Conservation (phyloP, 2,888 invertebrate genomes). For the Meta bourneti region DNA sequence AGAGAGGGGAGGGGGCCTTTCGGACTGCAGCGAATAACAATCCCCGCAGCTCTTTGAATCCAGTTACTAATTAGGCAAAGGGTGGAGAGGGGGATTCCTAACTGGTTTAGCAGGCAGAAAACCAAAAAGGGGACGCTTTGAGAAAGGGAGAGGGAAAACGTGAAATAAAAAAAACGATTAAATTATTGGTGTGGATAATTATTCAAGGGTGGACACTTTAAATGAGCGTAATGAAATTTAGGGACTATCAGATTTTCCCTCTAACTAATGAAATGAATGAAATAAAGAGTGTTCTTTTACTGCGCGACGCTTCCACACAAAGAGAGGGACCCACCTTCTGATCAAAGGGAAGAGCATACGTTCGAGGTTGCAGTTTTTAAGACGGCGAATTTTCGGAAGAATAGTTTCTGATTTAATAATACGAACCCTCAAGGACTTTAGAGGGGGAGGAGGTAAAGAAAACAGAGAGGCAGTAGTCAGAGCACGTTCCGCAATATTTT, state of each 20-base stretch:
- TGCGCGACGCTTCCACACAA: slow-evolving; percentile 27
- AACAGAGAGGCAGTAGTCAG: slow-evolving; percentile 18
- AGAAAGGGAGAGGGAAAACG: slow-evolving; percentile 32
- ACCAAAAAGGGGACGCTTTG: slow-evolving; percentile 59
- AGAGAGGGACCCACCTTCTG: slow-evolving; percentile 23
- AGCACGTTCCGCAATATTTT: slow-evolving; percentile 62
- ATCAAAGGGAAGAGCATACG: slow-evolving; percentile 65
- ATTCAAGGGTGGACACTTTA: slow-evolving; percentile 70
- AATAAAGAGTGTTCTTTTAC: slow-evolving; percentile 50
- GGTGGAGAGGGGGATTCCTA: slow-evolving; percentile 6
- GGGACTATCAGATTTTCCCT: slow-evolving; percentile 73
- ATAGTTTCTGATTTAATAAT: slow-evolving; percentile 70
- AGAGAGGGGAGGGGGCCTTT: background rate
- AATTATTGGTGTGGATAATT: slow-evolving; percentile 72
- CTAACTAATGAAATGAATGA: slow-evolving; percentile 64
- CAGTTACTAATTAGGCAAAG: slow-evolving; percentile 52
- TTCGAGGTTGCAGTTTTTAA: slow-evolving; percentile 60
- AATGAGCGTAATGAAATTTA: slow-evolving; percentile 73
- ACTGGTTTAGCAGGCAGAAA: slow-evolving; percentile 41
- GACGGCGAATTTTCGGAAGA: slow-evolving; percentile 56
- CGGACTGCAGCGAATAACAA: slow-evolving; percentile 53
- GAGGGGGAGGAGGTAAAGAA: background rate
- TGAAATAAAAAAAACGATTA: slow-evolving; percentile 59
- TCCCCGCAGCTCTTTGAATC: slow-evolving; percentile 60
- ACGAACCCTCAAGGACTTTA: slow-evolving; percentile 54